Base-by-base conservation (phyloP, 2,113 vertebrate genomes). In the Brachypteracias leptosomus region DNA sequence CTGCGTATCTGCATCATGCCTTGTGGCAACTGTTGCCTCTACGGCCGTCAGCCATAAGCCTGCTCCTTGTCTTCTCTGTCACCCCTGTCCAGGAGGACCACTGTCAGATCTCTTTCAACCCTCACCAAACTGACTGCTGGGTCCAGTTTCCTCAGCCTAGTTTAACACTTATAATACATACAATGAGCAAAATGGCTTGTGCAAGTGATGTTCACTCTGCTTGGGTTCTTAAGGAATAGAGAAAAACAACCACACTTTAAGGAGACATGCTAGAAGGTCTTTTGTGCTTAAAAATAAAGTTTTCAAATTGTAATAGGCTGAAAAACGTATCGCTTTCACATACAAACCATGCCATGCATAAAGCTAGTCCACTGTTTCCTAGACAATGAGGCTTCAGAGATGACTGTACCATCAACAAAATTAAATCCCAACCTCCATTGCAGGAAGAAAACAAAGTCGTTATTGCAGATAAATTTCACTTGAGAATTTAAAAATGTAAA, bases 361-460 rank as follows among this genome's bases (percentile, higher is more conserved):
- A 85, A 71, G 33, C 68, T 63, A 79, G 46, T 40, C 63, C n/a
- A 13, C 59, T 0, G 31, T 74, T 87, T 91, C 87, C 84, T 86
- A 91, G 68, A 84, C 85, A 94, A 67, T 84, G 81, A 81, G 68
- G 25, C 91, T 94, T 92, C 71, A 31, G 89, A 51, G 33, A 81
- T 36, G 61, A 52, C 65, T 81, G 68, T 67, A 36, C 38, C 65
- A 59, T 40, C 65, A 67, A 83, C 35, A 28, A 93, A 93, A 96
- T 91, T 75, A 75, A 95, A 96, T 91, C 76, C 87, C 40, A 81
- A 52, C 40, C 70, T 91, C 80, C 28, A 21, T 63, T 92, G 80
- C 49, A 68, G 93, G 93, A 88, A 94, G 61, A 78, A 93, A 92
- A 88, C 49, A 77, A 90, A 88, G 61, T 77, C 90, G 55, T 85